phyloP scores from a whole-genome alignment of 1,140 invertebrate genomes.

The Dolichoris vasculosae region DNA sequence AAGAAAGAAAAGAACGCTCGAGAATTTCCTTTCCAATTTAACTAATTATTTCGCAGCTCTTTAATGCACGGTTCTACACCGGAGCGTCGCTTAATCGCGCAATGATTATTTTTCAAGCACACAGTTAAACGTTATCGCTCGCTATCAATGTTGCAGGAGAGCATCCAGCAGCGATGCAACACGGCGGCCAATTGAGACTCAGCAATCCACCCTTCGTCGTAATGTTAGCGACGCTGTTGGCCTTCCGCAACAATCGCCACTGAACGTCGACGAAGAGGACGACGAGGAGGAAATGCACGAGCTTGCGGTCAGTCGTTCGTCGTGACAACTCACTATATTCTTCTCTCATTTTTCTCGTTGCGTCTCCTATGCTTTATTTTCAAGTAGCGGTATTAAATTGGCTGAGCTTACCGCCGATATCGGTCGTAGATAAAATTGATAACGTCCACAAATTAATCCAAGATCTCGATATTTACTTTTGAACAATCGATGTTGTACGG shows the following conservation, averaged over 20 bases:
- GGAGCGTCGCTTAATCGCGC: too few species aligned
- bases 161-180: slow-evolving; percentile 89
- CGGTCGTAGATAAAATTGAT: slow-evolving; percentile 21
- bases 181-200: slow-evolving; percentile 77
- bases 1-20: too few species aligned
- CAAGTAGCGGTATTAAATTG: not conserved
- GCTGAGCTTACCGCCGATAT: not conserved
- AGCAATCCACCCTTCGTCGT: slow-evolving; percentile 74
- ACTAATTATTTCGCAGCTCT: too few species aligned
- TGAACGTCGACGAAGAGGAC: slow-evolving; percentile 54
- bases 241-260: slow-evolving; percentile 70
- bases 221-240: slow-evolving; percentile 69
- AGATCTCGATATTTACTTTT: not conserved
- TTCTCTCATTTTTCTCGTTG: not conserved
- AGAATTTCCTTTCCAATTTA: too few species aligned
- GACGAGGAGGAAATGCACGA: not conserved
- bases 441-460: slow-evolving; percentile 5
- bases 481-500: not conserved
- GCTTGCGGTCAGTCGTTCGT: slow-evolving; percentile 19
- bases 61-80: too few species aligned
- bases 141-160: slow-evolving; percentile 77
- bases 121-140: not conserved
- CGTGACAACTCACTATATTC: not conserved
- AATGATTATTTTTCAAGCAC: not conserved
- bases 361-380: not conserved